These are phyloP conservation scores for Pachydiplax longipennis DNA, from an alignment of 2,888 invertebrate genomes.

Conservation along the genomic window DNA sequence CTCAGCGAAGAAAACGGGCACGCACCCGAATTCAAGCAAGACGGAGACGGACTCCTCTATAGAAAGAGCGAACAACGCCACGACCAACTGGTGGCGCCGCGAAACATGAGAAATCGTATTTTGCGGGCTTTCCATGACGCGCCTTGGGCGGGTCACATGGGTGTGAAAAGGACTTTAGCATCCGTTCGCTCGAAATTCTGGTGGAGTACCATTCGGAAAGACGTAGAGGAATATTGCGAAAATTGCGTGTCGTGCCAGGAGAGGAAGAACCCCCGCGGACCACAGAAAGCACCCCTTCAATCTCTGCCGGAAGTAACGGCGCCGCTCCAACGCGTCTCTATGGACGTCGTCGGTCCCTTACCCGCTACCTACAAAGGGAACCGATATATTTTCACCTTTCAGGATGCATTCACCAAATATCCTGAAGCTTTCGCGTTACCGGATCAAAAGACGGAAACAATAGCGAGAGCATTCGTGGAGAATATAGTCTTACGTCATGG, in stretches of 20 bases:
- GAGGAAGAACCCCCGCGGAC: no score
- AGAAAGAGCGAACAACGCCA: background rate
- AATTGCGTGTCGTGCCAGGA: background rate
- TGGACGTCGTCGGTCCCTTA: no score
- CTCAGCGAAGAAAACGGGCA: no score
- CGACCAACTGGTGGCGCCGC: background rate
- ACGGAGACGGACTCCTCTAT: background rate
- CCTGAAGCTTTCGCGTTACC: slow-evolving; percentile 51
- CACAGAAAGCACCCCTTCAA: no score
- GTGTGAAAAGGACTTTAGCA: background rate
- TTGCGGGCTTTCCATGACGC: background rate
- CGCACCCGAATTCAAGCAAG: background rate
- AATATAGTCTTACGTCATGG: slow-evolving; percentile 30
- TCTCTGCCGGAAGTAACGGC: background rate
- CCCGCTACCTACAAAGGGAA: no score
- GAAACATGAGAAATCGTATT: background rate
- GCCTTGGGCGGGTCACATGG: background rate
- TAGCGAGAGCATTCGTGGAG: slow-evolving; percentile 50
- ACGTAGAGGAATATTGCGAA: background rate
- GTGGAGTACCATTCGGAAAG: background rate
- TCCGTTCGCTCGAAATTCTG: background rate
- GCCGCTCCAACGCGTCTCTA: background rate
- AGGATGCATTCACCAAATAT: slow-evolving; percentile 50
- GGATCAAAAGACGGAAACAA: slow-evolving; percentile 50
- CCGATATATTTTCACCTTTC: slow-evolving; percentile 50